These are phyloP conservation scores for Drosophila persimilis DNA, from an alignment of 1,140 invertebrate species.

Conservation along the genomic window DNA sequence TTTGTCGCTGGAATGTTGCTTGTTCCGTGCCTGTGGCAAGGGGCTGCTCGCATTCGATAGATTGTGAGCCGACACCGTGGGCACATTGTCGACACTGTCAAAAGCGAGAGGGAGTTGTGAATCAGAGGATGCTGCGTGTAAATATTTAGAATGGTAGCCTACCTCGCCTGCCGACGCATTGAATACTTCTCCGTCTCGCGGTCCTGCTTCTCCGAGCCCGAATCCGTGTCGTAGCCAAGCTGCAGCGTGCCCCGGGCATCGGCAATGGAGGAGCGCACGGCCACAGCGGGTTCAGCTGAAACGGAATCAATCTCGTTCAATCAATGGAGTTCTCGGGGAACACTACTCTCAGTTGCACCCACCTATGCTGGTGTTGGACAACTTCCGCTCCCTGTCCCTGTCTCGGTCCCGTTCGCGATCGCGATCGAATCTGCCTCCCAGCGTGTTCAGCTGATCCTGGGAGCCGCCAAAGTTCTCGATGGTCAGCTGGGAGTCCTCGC, in stretches of 20 bases:
- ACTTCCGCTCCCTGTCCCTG: constrained; percentile 84
- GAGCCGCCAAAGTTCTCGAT: constrained; percentile 96
- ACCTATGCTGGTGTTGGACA: constrained; percentile 86
- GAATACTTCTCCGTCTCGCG: constrained; percentile 84
- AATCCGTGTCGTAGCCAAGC: constrained; percentile 87
- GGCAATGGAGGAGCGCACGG: constrained; percentile 88
- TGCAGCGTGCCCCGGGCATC: constrained; percentile 89
- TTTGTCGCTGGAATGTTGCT: constrained; percentile 84
- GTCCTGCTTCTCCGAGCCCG: constrained; percentile 84
- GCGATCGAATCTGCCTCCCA: constrained; percentile 84
- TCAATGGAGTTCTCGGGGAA: background rate
- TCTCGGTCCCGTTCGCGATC: constrained; percentile 64
- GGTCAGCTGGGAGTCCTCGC: constrained; percentile 94
- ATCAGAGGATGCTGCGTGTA: background rate
- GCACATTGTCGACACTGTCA: constrained; percentile 71
- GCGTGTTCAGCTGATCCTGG: constrained; percentile 89
- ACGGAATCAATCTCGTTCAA: constrained; percentile 17
- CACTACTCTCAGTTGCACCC: background rate
- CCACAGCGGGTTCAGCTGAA: constrained; percentile 84
- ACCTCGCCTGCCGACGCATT: constrained; percentile 85
- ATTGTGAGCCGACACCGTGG: constrained; percentile 66
- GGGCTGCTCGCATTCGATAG: constrained; percentile 75
- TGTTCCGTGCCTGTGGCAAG: constrained; percentile 84
- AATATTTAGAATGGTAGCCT: background rate
- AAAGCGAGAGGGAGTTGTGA: background rate